Conservation (phyloP, 2,888 invertebrate species). For the Melipona beecheii region DNA sequence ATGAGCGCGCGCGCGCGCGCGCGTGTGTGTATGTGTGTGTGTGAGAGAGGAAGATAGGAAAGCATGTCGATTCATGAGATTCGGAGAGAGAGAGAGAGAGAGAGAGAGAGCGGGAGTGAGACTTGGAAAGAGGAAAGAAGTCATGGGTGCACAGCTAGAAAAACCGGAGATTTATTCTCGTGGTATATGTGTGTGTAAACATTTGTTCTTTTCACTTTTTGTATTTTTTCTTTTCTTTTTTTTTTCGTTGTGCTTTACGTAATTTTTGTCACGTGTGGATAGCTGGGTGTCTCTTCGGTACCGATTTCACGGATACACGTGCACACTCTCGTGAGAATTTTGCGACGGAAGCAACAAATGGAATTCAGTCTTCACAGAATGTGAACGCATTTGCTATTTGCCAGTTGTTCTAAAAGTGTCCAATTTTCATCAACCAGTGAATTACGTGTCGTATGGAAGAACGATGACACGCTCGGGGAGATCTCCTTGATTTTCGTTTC, state of each 20-base stretch:
- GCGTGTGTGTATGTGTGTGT: too few species aligned
- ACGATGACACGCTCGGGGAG: neutral
- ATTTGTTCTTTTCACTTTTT: constrained; percentile 22
- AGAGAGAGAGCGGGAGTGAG: neutral
- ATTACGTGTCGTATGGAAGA: too few species aligned
- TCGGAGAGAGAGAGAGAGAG: too few species aligned
- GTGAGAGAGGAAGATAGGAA: neutral
- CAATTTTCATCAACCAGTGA: too few species aligned
- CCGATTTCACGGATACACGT: constrained; percentile 32
- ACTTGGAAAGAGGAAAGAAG: constrained; percentile 20
- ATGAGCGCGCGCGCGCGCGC: constrained; percentile 6
- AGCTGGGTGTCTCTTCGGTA: constrained; percentile 49
- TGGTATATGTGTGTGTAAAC: constrained; percentile 47
- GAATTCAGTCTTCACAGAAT: too few species aligned
- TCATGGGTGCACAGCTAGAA: constrained; percentile 26
- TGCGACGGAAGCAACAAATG: neutral
- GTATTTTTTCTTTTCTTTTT: neutral
- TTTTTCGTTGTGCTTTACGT: constrained; percentile 16
- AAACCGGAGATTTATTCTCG: constrained; percentile 49
- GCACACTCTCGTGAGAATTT: neutral
- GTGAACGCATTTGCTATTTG: too few species aligned
- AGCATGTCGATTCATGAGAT: neutral
- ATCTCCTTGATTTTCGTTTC: neutral
- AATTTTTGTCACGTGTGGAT: constrained; percentile 53
- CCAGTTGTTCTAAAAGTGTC: too few species aligned